Base-by-base conservation (phyloP, 1,140 invertebrate genomes). In the Chlorops oryzae region DNA sequence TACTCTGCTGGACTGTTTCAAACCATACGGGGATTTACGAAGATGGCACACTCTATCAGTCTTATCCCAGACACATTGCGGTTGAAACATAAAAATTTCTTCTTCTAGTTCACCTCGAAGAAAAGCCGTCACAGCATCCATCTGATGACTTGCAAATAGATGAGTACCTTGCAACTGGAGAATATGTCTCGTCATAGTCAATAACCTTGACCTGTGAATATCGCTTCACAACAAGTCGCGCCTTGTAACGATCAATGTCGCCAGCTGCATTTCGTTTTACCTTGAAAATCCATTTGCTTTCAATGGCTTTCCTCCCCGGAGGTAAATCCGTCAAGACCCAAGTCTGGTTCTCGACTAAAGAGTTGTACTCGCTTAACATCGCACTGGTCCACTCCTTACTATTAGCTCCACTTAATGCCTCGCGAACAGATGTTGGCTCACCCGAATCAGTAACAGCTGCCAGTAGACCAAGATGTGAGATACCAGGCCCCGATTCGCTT, bases 61-160 rank as follows among this genome's bases (percentile, higher is more conserved):
- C 25, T 10, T 21, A 32, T 44, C 50, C 22, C 42, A 34, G 45
- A 59, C 61, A 38, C 59, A 64, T 38, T 60, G 24, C 12, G 72
- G 71, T 43, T 73, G 63, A 20, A 65, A 32, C 63, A 75, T 75
- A 47, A 63, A 74, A 13, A 75, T 59, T 44, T 63, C 59, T 55
- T 76, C 64, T 5, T 75, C 53, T 32, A 75, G 53, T 2, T 60
- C 41, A 23, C 68, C 69, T 57, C 75, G 64, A 22, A 76, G 49
- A 41, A 75, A 76, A 3, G 72, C 68, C 3, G 63, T 70, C 51
- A 52, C 56, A 4, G 73, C 58, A 56, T 76, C 65, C 34, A 73
- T 52, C 24, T 73, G 65, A 55, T 54, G 58, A 59, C 64, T 32
- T 28, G 20, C 44, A 15, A 27, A 45, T 45, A 20, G 43, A 45